Evolutionary conservation across 2,888 invertebrate genomes (phyloP).

Genomic region (Tanaodytes sp.): DNA sequence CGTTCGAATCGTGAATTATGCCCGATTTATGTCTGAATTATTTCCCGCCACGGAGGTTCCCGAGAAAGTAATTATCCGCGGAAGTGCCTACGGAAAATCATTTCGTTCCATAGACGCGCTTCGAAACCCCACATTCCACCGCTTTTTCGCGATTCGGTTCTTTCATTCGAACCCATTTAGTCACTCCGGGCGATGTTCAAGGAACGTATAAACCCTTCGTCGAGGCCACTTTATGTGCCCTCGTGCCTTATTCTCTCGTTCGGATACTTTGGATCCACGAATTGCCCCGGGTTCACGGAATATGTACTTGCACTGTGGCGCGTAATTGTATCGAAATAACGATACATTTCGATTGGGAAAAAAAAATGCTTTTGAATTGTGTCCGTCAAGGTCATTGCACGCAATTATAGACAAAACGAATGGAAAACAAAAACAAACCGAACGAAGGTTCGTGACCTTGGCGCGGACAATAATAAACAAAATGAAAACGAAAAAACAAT

Average conservation of each 20-base stretch:
- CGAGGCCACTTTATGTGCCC: slow-evolving; percentile 65
- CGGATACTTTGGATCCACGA: slow-evolving; percentile 40
- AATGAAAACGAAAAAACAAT: too few species aligned
- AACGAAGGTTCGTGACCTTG: too few species aligned
- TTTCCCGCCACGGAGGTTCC: slow-evolving; percentile 25
- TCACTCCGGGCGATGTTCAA: slow-evolving; percentile 61
- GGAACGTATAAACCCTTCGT: slow-evolving; percentile 58
- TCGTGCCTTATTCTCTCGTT: slow-evolving; percentile 18
- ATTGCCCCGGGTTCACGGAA: slow-evolving; percentile 39
- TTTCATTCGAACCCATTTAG: slow-evolving; percentile 59
- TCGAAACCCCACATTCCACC: slow-evolving; percentile 44
- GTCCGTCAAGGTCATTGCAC: too few species aligned
- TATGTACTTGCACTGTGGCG: slow-evolving; percentile 38
- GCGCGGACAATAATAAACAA: too few species aligned
- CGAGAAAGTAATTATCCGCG: slow-evolving; percentile 40
- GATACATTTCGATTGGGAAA: slow-evolving; percentile 18
- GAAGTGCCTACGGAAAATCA: slow-evolving; percentile 43
- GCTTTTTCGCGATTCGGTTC: slow-evolving; percentile 65
- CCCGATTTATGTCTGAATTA: slow-evolving; percentile 48
- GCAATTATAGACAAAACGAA: too few species aligned
- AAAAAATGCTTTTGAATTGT: too few species aligned
- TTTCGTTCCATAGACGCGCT: slow-evolving; percentile 44
- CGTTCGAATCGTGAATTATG: slow-evolving; percentile 40
- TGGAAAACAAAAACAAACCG: too few species aligned
- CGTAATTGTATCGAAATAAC: slow-evolving; percentile 51